These are phyloP conservation scores for Leptinotarsa tumamoca DNA, from an alignment of 2,888 invertebrate species.

Conservation along the genomic window DNA sequence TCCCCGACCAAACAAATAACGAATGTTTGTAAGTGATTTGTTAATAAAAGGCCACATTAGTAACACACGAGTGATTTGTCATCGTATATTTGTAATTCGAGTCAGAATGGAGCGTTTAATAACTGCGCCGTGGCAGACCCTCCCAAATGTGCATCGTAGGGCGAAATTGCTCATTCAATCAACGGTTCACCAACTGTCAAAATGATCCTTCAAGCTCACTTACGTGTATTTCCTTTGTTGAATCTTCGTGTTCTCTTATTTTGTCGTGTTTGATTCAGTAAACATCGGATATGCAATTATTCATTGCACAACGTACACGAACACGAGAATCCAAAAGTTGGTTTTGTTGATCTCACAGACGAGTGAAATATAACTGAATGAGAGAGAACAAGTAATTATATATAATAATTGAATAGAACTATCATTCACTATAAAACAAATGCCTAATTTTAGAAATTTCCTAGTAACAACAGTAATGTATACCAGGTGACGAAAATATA, in stretches of 20 bases:
- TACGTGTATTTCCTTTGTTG: slow-evolving; percentile 49
- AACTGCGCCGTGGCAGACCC: slow-evolving; percentile 50
- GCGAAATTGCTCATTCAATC: slow-evolving; percentile 64
- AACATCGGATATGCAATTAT: slow-evolving; percentile 27
- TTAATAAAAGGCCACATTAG: slow-evolving; percentile 48
- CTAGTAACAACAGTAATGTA: no score
- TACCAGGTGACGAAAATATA: no score
- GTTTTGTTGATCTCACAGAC: not conserved
- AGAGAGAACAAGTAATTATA: no score
- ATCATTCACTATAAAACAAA: no score
- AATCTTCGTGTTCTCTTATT: slow-evolving; percentile 43
- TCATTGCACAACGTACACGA: slow-evolving; percentile 12
- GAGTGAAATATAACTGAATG: not conserved
- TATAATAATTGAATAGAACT: no score
- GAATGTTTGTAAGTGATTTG: slow-evolving; percentile 45
- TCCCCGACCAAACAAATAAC: slow-evolving; percentile 43
- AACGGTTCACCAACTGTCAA: slow-evolving; percentile 63
- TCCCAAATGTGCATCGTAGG: slow-evolving; percentile 60
- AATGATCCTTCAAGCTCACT: slow-evolving; percentile 54
- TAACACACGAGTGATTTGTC: slow-evolving; percentile 47
- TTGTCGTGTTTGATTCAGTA: slow-evolving; percentile 38
- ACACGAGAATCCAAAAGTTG: not conserved
- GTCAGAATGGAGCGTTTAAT: slow-evolving; percentile 55
- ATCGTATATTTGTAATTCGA: slow-evolving; percentile 54
- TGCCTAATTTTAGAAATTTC: no score